These are phyloP conservation scores for Cecidostiba fungosa DNA, from an alignment of 2,888 invertebrate species.

Conservation along the genomic window DNA sequence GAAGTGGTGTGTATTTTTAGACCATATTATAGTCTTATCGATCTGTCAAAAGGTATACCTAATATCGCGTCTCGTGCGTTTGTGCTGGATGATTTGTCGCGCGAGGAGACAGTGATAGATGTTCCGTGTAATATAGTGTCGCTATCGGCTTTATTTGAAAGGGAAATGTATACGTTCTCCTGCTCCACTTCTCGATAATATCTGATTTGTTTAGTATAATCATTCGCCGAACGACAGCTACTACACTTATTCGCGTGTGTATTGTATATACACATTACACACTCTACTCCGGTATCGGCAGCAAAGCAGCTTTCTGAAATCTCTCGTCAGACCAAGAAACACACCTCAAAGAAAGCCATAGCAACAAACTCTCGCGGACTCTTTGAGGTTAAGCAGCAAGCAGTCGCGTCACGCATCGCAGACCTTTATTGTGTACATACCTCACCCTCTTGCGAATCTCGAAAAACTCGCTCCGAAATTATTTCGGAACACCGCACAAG, in stretches of 20 bases:
- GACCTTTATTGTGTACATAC: not conserved
- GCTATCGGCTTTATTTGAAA: not conserved
- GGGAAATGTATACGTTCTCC: not conserved
- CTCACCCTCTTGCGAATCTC: not conserved
- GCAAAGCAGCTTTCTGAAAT: not conserved
- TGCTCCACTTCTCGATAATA: not conserved
- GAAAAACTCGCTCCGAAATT: not conserved
- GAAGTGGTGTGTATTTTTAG: not conserved
- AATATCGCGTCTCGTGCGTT: not conserved
- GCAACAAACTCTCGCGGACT: not conserved
- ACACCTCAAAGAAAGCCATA: not conserved
- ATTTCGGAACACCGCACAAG: not conserved
- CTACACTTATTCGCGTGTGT: too few species aligned
- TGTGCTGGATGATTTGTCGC: not conserved
- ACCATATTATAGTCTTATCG: not conserved
- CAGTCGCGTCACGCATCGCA: not conserved
- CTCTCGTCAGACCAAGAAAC: not conserved
- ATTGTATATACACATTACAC: too few species aligned
- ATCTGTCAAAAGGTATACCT: conserved; percentile 1
- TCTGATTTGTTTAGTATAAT: too few species aligned
- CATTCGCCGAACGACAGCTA: too few species aligned
- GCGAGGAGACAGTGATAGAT: not conserved
- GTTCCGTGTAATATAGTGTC: not conserved
- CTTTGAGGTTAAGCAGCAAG: conserved; percentile 20
- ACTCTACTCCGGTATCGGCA: too few species aligned